These are phyloP conservation scores for Sisyra nigra DNA, from an alignment of 2,888 invertebrate species.

Conservation along the genomic window DNA sequence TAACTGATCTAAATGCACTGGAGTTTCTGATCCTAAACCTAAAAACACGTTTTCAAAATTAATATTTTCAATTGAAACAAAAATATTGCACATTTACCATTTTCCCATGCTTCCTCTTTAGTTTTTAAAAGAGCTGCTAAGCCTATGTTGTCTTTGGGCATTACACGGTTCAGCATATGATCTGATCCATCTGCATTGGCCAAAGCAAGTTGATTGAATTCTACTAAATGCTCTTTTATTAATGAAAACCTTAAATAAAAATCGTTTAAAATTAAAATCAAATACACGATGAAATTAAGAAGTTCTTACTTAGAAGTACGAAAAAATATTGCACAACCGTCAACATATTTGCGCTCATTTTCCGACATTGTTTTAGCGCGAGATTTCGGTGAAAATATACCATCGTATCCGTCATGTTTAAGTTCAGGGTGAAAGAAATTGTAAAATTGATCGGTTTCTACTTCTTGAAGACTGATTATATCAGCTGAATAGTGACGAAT, in stretches of 20 bases:
- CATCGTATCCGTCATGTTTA: constrained; percentile 79
- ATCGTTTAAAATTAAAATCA: constrained; percentile 8
- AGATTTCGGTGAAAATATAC: constrained; percentile 96
- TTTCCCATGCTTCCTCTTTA: constrained; percentile 88
- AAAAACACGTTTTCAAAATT: background rate
- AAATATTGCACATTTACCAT: constrained; percentile 35
- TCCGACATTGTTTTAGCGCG: constrained; percentile 97
- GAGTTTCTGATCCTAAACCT: constrained; percentile 38
- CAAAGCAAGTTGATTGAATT: constrained; percentile 98
- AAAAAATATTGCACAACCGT: constrained; percentile 98
- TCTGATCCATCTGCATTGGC: constrained; percentile 96
- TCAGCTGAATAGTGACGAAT: constrained; percentile 93
- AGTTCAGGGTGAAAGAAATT: constrained; percentile 91
- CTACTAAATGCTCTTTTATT: constrained; percentile 91
- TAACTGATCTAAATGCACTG: constrained; percentile 57
- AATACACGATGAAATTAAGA: constrained; percentile 7
- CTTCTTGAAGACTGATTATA: constrained; percentile 92
- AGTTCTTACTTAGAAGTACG: constrained; percentile 70
- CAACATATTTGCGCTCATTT: constrained; percentile 91
- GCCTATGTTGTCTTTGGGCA: constrained; percentile 99
- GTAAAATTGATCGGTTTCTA: constrained; percentile 98
- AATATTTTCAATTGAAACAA: background rate
- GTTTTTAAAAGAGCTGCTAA: constrained; percentile 89
- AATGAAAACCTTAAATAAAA: constrained; percentile 63
- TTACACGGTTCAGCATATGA: constrained; percentile 95